phyloP scores from a whole-genome alignment of 2,888 invertebrate genomes.

The Nemotelus nigrinus region DNA sequence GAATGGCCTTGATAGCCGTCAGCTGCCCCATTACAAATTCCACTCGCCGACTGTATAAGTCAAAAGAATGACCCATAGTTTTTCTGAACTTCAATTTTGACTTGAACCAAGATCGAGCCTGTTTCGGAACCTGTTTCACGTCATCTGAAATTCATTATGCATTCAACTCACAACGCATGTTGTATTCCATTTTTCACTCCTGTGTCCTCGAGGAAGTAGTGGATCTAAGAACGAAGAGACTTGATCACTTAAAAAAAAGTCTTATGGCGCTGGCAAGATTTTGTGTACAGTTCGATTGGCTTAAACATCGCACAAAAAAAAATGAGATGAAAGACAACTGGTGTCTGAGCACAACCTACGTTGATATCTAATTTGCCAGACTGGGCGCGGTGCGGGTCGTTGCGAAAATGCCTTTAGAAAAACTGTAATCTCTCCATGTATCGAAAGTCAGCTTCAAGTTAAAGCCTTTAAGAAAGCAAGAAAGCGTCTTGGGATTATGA shows the following conservation, averaged over 20 bases:
- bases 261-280: background rate
- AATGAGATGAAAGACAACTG: background rate
- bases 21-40: constrained; percentile 7
- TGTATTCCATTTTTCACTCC: constrained; percentile 35
- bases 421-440: constrained; percentile 7
- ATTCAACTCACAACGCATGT: constrained; percentile 25
- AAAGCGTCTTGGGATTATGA: constrained; percentile 26
- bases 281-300: background rate
- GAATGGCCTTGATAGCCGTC: constrained; percentile 22
- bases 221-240: constrained; percentile 1
- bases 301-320: constrained; percentile 28
- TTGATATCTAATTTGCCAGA: constrained; percentile 26
- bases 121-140: constrained; percentile 19
- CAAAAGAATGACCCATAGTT: too few species aligned
- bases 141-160: constrained; percentile 31
- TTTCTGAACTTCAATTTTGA: background rate
- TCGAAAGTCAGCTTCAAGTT: background rate
- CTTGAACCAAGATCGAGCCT: constrained; percentile 4
- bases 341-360: constrained; percentile 23
- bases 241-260: constrained; percentile 7
- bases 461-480: background rate
- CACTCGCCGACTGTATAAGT: background rate
- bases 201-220: constrained; percentile 25
- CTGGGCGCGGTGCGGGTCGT: constrained; percentile 29
- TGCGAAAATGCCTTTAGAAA: background rate